phyloP scores from a whole-genome alignment of 2,797 vertebrate species.

The Muscicapa striata region DNA sequence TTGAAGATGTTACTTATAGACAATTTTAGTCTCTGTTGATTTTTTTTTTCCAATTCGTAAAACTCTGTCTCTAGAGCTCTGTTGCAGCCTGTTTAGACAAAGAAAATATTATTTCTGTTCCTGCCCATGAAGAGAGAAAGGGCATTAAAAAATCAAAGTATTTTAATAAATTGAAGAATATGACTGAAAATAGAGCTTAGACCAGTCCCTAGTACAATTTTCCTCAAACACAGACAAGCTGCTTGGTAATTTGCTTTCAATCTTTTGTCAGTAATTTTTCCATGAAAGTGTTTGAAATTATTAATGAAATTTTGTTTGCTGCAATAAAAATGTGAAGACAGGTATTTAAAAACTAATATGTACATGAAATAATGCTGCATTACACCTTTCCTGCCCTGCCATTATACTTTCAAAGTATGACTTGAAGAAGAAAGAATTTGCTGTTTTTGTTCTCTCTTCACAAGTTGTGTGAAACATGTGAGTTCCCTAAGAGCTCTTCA shows the following conservation, averaged over 20 bases:
- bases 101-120: background rate
- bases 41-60: background rate
- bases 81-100: background rate
- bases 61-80: background rate
- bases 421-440: background rate
- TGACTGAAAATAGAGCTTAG: background rate
- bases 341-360: background rate
- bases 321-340: background rate
- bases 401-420: background rate
- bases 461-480: background rate
- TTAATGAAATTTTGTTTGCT: background rate
- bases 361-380: background rate
- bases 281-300: background rate
- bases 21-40: background rate
- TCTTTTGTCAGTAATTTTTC: background rate
- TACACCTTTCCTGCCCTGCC: background rate
- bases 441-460: background rate
- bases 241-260: background rate
- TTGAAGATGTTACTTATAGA: background rate
- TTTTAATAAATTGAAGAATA: background rate
- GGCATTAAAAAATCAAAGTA: background rate
- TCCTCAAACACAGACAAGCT: background rate
- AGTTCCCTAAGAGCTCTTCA: background rate
- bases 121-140: background rate
- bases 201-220: background rate